Evolutionary conservation across 2,797 vertebrate genomes (phyloP).

Genomic region (Cossypha dichroa): DNA sequence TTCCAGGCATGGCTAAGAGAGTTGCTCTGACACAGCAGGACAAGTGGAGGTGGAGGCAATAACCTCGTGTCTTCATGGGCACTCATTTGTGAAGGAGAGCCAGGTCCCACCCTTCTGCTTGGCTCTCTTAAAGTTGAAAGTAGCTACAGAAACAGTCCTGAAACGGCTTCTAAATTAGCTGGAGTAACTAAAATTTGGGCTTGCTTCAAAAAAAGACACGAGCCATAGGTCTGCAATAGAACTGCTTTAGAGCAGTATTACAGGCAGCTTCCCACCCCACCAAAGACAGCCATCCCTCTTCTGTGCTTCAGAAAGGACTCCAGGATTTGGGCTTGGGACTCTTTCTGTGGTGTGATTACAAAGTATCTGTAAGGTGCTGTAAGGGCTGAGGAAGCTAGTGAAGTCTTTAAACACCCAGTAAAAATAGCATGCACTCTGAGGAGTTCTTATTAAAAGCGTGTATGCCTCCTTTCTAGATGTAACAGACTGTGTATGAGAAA

Average conservation of each 20-base stretch:
- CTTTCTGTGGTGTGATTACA: not conserved
- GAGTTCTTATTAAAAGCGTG: not conserved
- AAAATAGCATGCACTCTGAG: not conserved
- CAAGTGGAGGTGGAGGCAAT: fast-evolving
- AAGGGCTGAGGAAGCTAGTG: not conserved
- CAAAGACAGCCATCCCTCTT: not conserved
- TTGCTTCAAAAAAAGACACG: not conserved
- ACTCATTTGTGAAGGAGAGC: not conserved
- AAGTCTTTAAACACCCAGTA: not conserved
- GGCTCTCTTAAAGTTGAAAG: not conserved
- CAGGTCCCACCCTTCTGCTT: not conserved
- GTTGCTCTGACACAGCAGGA: not conserved
- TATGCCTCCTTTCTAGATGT: not conserved
- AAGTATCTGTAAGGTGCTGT: not conserved
- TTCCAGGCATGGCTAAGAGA: not conserved
- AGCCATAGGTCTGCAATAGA: not conserved
- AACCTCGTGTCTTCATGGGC: fast-evolving
- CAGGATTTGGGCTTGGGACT: not conserved
- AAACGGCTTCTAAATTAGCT: not conserved
- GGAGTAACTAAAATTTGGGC: not conserved
- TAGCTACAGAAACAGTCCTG: not conserved
- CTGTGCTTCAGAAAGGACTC: not conserved
- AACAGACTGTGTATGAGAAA: not conserved
- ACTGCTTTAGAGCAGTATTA: not conserved
- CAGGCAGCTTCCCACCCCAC: not conserved